These are phyloP conservation scores for Cygnus buccinator DNA, from an alignment of 2,113 vertebrate genomes.

Conservation along the genomic window DNA sequence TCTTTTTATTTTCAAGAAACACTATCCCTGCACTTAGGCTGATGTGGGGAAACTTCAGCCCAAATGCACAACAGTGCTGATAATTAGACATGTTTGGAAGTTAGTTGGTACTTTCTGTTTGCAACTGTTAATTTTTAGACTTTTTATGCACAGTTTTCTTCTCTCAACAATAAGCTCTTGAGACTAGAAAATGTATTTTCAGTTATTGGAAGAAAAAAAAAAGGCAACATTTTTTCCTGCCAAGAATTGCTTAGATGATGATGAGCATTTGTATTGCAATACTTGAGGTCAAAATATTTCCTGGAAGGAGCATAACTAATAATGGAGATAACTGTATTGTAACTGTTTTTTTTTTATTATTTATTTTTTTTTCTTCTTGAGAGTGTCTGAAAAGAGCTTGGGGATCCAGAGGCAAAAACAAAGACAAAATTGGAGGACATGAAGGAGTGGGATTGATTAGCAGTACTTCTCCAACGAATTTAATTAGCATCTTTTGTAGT, in stretches of 20 bases:
- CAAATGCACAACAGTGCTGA: fast-evolving
- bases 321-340: neutral
- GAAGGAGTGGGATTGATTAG: neutral
- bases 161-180: neutral
- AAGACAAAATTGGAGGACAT: neutral
- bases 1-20: neutral
- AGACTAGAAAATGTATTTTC: neutral
- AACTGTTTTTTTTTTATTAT: neutral
- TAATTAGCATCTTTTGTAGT: neutral
- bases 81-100: neutral
- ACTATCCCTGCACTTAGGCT: neutral
- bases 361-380: neutral
- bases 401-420: neutral
- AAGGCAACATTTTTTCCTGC: neutral
- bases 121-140: neutral
- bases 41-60: neutral
- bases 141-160: neutral
- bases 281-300: neutral
- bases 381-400: neutral
- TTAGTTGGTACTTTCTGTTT: neutral
- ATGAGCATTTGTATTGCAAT: neutral
- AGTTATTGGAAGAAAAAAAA: neutral
- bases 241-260: neutral
- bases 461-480: neutral
- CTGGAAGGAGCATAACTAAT: neutral